Base-by-base conservation (phyloP, 2,888 invertebrate genomes). In the Chelonus formosanus region DNA sequence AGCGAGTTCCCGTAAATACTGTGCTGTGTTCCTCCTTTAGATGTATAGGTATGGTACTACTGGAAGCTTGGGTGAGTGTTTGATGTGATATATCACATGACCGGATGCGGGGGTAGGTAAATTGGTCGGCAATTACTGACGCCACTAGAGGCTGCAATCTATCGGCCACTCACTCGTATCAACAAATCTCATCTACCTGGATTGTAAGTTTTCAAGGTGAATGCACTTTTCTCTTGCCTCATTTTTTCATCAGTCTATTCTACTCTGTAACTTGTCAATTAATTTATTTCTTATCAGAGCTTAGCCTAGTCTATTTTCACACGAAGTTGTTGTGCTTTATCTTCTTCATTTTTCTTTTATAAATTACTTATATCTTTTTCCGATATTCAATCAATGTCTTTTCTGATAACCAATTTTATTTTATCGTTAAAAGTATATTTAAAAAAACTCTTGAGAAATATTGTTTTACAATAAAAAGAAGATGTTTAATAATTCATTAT, bases 91-190 rank as follows among this genome's bases (percentile, higher is more conserved):
- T 77, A 80, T 81, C 80, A 80, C 82, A 81, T 80, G 81, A 84
- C 84, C 82, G 84, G 84, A 84, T 83, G 84, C 80, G 82, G 83
- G 83, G 83, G 82, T 84, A 83, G 82, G 83, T 82, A 82, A 84
- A 84, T 83, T 84, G 80, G 79, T 78, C 80, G 78, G 81, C 82
- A 84, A 84, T 84, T 84, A 83, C 79, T 80, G 80, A 83, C 81
- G 83, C 82, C 82, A 82, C 83, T 77, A 78, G 75, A 77, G 59
- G 78, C 77, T 76, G 79, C 78, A 78, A 80, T 75, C 80, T 76
- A 83, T 82, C 80, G 79, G 80, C 78, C 78, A 79, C 77, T 80
- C 79, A 78, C 78, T 79, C 73, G 72, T 71, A 64, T 57, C 64
- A 54, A 64, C 64, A 60, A 59, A 57, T 58, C 59, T 68, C 52